phyloP scores from a whole-genome alignment of 2,113 vertebrate species.

The Pipra filicauda region DNA sequence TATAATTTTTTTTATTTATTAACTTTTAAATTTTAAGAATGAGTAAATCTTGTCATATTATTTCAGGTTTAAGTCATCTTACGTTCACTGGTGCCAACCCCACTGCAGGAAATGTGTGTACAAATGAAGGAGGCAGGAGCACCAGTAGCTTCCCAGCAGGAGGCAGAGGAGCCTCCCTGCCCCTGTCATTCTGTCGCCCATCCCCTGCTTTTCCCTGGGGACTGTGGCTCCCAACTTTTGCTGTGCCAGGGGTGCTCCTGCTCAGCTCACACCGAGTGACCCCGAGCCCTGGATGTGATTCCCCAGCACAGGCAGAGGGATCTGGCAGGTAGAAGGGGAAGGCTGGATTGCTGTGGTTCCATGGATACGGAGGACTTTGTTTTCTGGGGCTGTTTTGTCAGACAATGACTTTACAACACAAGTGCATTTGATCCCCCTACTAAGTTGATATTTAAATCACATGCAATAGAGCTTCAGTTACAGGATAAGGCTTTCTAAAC shows the following conservation, averaged over 20 bases:
- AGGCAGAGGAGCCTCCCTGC: not conserved
- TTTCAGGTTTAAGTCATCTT: not conserved
- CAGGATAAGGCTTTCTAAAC: not conserved
- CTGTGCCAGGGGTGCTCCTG: not conserved
- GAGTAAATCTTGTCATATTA: not conserved
- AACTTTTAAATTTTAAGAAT: not conserved
- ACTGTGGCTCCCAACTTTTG: not conserved
- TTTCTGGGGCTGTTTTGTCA: not conserved
- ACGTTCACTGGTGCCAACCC: not conserved
- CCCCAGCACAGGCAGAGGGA: not conserved
- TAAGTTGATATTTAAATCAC: not conserved
- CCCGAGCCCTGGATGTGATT: not conserved
- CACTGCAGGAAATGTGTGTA: not conserved
- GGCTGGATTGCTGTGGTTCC: not conserved
- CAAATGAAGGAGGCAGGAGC: not conserved
- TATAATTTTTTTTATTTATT: not conserved
- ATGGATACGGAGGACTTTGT: not conserved
- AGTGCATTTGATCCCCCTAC: not conserved
- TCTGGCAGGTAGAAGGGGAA: not conserved
- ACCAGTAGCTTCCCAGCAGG: not conserved
- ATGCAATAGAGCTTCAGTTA: not conserved
- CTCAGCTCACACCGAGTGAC: not conserved
- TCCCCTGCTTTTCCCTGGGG: not conserved
- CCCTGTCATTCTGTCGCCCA: rapidly evolving
- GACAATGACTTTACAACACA: not conserved